A percentile compares a stretch with the other conserved stretches of the same genome.
phyloP scores from a whole-genome alignment of 1,140 invertebrate genomes.

The Aporrectodea caliginosa region DNA sequence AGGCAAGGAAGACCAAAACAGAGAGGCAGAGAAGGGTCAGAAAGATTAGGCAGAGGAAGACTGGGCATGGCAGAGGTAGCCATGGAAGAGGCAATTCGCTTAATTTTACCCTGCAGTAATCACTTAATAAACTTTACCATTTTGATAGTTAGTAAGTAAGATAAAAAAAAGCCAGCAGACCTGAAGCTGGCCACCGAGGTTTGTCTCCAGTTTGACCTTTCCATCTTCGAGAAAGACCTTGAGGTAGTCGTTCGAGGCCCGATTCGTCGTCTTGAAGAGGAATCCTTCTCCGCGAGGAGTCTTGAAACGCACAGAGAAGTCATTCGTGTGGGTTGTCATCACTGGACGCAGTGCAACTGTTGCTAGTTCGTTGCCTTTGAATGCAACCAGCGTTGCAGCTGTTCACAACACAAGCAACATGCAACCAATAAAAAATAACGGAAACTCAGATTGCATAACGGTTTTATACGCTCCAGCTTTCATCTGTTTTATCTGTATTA shows the following conservation, averaged over 20 bases:
- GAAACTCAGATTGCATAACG: too few relatives aligned
- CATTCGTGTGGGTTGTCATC: slow-evolving; percentile 41
- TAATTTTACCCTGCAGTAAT: too few relatives aligned
- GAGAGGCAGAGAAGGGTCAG: too few relatives aligned
- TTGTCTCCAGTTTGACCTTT: slow-evolving; percentile 39
- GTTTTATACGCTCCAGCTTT: too few relatives aligned
- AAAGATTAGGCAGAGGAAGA: too few relatives aligned
- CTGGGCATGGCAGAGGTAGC: too few relatives aligned
- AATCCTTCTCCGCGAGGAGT: slow-evolving; percentile 39
- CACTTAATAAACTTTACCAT: too few relatives aligned
- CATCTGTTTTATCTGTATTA: too few relatives aligned
- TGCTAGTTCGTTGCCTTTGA: background rate
- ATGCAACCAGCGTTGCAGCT: background rate
- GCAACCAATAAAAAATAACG: background rate
- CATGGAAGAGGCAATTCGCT: too few relatives aligned
- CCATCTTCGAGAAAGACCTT: slow-evolving; percentile 41
- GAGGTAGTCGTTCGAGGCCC: slow-evolving; percentile 35
- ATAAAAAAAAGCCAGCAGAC: slow-evolving; percentile 34
- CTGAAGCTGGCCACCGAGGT: slow-evolving; percentile 39
- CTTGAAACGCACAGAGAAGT: slow-evolving; percentile 47
- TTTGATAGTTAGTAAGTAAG: too few relatives aligned
- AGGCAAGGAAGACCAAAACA: too few relatives aligned
- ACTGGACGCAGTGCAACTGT: background rate
- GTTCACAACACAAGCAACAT: background rate
- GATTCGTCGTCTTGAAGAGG: slow-evolving; percentile 42